These are phyloP conservation scores for Leptosomus discolor DNA, from an alignment of 2,113 vertebrate genomes.

Conservation along the genomic window DNA sequence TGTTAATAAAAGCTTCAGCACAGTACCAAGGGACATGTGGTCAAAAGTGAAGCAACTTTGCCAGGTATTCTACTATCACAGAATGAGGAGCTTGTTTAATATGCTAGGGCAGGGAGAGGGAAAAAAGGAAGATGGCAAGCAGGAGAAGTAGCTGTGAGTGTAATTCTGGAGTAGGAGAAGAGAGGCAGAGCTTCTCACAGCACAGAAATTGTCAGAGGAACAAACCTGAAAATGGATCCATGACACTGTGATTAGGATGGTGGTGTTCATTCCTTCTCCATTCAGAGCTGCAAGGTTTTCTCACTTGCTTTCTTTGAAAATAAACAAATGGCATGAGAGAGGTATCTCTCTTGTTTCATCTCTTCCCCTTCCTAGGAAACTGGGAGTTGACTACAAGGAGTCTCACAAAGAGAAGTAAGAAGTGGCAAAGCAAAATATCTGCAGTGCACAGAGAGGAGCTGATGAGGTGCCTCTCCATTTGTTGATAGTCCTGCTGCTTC, in stretches of 20 bases:
- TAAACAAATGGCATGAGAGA: not conserved
- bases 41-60: not conserved
- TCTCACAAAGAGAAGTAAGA: not conserved
- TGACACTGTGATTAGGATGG: not conserved
- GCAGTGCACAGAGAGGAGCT: not conserved
- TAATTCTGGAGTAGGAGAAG: not conserved
- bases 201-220: not conserved
- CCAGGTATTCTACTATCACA: not conserved
- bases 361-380: not conserved
- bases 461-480: not conserved
- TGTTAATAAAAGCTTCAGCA: not conserved
- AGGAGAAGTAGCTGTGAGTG: not conserved
- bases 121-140: not conserved
- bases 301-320: not conserved
- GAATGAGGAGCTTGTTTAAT: not conserved
- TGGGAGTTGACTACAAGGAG: not conserved
- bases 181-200: not conserved
- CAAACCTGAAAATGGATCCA: not conserved
- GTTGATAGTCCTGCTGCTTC: not conserved
- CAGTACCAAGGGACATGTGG: no score
- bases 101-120: not conserved
- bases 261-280: not conserved
- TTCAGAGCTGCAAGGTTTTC: not conserved
- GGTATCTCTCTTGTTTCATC: not conserved
- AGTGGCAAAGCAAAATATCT: not conserved